These are phyloP conservation scores for Pseudolycoriella hygida DNA, from an alignment of 2,888 invertebrate genomes.

Conservation along the genomic window DNA sequence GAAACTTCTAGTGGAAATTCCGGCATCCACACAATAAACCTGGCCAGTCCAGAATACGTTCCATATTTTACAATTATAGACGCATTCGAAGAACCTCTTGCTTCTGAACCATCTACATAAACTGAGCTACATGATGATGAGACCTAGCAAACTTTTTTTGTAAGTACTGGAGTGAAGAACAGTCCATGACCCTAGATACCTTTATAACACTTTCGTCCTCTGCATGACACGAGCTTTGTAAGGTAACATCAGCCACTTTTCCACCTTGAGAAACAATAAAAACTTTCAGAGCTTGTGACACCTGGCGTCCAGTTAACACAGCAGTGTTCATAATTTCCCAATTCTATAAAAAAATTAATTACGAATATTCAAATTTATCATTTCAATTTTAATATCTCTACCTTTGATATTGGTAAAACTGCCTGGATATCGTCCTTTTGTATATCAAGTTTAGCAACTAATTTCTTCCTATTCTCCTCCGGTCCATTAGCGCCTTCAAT, in stretches of 20 bases:
- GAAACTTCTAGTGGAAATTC: slow-evolving; percentile 83
- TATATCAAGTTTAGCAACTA: slow-evolving; percentile 70
- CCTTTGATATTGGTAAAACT: slow-evolving; percentile 85
- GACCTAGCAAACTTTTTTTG: slow-evolving; percentile 40
- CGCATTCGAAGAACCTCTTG: slow-evolving; percentile 84
- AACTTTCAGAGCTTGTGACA: slow-evolving; percentile 88
- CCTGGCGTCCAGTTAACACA: slow-evolving; percentile 81
- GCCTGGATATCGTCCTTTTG: slow-evolving; percentile 90
- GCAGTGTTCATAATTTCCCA: slow-evolving; percentile 93
- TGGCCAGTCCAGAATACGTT: slow-evolving; percentile 71
- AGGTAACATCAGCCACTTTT: slow-evolving; percentile 85
- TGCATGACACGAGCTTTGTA: slow-evolving; percentile 86
- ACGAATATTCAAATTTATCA: neutral
- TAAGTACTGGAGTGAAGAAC: neutral
- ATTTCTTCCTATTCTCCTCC: slow-evolving; percentile 38
- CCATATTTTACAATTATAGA: slow-evolving; percentile 86
- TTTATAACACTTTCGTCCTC: slow-evolving; percentile 91
- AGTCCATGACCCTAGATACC: slow-evolving; percentile 33
- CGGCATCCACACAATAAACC: slow-evolving; percentile 93
- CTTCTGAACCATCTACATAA: slow-evolving; percentile 90
- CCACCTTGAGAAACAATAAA: slow-evolving; percentile 89
- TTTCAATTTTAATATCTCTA: slow-evolving; percentile 21
- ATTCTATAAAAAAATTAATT: slow-evolving; percentile 44
- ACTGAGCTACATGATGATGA: slow-evolving; percentile 92
- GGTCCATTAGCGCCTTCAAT: slow-evolving; percentile 18